phyloP scores from a whole-genome alignment of 2,888 invertebrate species.

The Diplolepis rosae region DNA sequence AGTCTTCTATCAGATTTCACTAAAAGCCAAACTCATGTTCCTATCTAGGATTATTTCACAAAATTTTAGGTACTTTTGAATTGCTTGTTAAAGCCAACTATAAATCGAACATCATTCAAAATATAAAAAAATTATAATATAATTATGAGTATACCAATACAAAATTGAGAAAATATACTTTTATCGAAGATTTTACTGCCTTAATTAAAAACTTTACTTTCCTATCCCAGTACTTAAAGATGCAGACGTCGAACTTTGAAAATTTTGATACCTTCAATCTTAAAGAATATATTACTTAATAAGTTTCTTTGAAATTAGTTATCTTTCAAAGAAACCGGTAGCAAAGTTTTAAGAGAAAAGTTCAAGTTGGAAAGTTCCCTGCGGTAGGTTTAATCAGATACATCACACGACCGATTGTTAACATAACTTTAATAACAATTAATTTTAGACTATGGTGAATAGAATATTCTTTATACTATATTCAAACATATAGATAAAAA shows the following conservation, averaged over 20 bases:
- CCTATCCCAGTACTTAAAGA: not conserved
- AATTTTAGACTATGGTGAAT: no score
- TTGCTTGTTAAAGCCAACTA: not conserved
- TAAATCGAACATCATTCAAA: not conserved
- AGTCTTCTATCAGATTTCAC: constrained; percentile 16
- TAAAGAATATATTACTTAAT: not conserved
- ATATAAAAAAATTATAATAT: not conserved
- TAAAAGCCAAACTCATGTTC: constrained; percentile 17
- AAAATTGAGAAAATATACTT: not conserved
- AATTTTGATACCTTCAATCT: not conserved
- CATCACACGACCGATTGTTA: no score
- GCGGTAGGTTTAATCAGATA: no score
- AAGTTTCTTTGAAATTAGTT: constrained; percentile 9
- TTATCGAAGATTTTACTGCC: not conserved
- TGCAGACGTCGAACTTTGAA: constrained; percentile 3
- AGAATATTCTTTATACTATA: no score
- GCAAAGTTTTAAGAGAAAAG: not conserved
- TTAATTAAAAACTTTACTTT: not conserved
- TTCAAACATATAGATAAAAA: no score
- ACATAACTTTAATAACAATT: no score
- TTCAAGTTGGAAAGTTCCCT: no score
- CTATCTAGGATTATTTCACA: no score
- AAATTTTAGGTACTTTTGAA: constrained; percentile 11
- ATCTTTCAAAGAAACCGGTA: not conserved
- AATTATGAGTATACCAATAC: not conserved